Conservation (phyloP, 2,888 invertebrate genomes). For the Apocheima hispidaria region DNA sequence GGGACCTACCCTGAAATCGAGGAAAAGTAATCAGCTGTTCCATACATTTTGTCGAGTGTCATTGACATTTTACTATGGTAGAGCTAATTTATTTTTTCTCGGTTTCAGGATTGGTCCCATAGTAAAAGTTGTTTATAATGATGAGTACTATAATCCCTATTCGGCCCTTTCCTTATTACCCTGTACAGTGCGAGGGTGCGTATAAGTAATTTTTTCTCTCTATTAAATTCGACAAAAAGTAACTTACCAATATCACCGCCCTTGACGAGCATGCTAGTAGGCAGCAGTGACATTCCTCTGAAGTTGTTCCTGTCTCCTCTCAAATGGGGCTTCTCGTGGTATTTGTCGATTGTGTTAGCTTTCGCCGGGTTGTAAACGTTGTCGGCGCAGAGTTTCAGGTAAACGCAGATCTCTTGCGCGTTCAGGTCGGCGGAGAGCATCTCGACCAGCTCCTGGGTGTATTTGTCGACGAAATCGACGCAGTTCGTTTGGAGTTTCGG, state of each 20-base stretch:
- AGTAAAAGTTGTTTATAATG: too few species aligned
- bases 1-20: too few species aligned
- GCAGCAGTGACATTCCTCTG: constrained; percentile 63
- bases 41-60: too few species aligned
- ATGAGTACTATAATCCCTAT: too few species aligned
- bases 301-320: constrained; percentile 75
- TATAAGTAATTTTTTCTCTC: too few species aligned
- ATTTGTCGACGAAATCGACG: constrained; percentile 90
- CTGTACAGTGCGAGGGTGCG: too few species aligned
- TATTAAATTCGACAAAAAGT: background rate
- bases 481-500: constrained; percentile 88
- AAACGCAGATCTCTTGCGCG: constrained; percentile 90
- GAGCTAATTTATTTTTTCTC: too few species aligned
- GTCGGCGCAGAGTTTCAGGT: constrained; percentile 90
- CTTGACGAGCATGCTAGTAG: constrained; percentile 63
- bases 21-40: too few species aligned
- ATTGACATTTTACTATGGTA: too few species aligned
- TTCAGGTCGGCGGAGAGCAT: constrained; percentile 91
- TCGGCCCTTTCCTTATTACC: too few species aligned
- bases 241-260: constrained; percentile 72
- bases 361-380: constrained; percentile 65
- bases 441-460: constrained; percentile 91
- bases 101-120: too few species aligned
- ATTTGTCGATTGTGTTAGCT: constrained; percentile 65
- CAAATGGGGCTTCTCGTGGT: constrained; percentile 68